Evolutionary conservation across 2,113 vertebrate genomes (phyloP), one percentile per base, ranked within the genome.

Genomic region (Callospermophilus lateralis): DNA sequence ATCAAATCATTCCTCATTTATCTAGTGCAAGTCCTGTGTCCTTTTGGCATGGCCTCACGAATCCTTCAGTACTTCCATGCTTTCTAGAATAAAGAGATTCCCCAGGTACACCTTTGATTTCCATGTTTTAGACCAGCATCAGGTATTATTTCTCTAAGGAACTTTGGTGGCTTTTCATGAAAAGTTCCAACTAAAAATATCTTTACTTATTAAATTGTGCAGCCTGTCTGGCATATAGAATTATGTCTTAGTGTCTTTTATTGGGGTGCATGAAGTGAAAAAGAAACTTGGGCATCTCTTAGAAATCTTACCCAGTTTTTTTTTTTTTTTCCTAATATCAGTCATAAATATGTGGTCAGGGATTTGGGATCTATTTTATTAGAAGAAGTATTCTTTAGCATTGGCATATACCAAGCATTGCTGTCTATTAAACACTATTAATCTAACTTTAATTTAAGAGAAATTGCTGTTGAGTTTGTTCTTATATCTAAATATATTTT

Each of bases 391-490:
- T 79, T 77, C 51, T 86, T 93, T 87, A 22, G 61, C 28, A 34
- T 78, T 51, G 84, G 51, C 15, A 63, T 10, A 30, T 80, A 19
- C n/a, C 79, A 58, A 30, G 22, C 48, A 17, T 80, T 84, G 85
- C 32, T 90, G 3, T 94, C 42, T 91, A 22, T 68, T 89, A 70
- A 85, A 74, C 13, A 81, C n/a, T 65, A 13, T 70, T 86, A 84
- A 88, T 45, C 95, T 74, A 80, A 13, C 39, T 93, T 95, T 68
- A 58, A 76, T 74, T 86, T 96, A 79, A 96, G 83, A 93, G 45
- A 55, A n/a, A 55, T 16, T 30, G 37, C 37, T 78, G 0, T 92
- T 95, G 61, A 73, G 37, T 70, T 55, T 93, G 19, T 90, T 90
- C 17, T 17, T 95, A 30, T 70, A 45, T 96, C 53, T 88, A 55